These are phyloP conservation scores for Ictidomys tridecemlineatus DNA, from an alignment of 2,113 vertebrate genomes.

Conservation along the genomic window DNA sequence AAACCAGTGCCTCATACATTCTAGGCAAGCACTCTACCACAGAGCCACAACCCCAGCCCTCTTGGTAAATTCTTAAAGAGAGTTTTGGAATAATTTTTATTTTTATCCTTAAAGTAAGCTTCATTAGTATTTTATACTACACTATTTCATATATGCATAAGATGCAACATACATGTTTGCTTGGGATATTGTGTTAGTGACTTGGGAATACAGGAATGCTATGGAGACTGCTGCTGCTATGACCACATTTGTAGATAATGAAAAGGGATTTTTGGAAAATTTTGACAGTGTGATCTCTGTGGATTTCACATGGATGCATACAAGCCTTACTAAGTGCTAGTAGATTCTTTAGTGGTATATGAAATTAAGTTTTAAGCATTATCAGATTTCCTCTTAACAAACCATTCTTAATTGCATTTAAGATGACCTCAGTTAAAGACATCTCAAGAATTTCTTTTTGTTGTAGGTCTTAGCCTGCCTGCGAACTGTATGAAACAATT, in stretches of 20 bases:
- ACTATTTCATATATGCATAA: neutral
- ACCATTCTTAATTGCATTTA: neutral
- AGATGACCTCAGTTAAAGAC: neutral
- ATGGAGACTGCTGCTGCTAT: neutral
- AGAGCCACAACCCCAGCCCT: neutral
- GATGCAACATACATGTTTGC: neutral
- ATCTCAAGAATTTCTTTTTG: constrained; percentile 47
- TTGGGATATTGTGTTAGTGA: neutral
- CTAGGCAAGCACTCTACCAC: no score
- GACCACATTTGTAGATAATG: neutral
- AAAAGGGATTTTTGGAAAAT: neutral
- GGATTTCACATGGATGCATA: neutral
- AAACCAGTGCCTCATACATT: no score
- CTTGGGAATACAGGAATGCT: neutral
- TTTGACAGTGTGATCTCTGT: neutral
- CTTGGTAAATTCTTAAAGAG: constrained; percentile 33
- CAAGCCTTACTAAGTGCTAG: neutral
- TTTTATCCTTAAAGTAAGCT: neutral
- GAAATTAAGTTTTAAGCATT: constrained; percentile 1
- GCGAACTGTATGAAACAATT: constrained; percentile 98
- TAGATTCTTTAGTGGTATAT: neutral
- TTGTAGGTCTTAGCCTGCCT: constrained; percentile 97
- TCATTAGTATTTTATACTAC: neutral
- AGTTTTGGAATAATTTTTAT: neutral
- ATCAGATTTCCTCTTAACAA: neutral